Percentiles rank a stretch among this genome's conserved stretches.
phyloP scores from a whole-genome alignment of 2,113 vertebrate species.

The Coreoperca whiteheadi region DNA sequence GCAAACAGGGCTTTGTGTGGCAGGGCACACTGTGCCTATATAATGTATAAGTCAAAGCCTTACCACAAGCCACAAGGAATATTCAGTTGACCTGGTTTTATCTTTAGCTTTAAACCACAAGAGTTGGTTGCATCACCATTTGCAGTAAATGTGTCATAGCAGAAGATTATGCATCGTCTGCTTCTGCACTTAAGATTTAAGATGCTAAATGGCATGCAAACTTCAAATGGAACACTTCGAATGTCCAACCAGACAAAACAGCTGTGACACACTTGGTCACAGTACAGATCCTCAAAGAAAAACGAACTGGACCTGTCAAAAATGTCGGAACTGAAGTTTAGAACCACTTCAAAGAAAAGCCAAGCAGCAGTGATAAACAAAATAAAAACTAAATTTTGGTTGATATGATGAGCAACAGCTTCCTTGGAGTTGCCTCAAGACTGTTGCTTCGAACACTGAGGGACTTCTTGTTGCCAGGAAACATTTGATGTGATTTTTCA shows the following conservation, averaged over 20 bases:
- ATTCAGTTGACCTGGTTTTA: conserved; percentile 84
- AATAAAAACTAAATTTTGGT: not conserved
- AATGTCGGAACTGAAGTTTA: conserved; percentile 25
- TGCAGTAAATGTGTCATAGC: conserved; percentile 71
- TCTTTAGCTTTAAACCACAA: conserved; percentile 67
- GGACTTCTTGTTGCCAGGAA: conserved; percentile 64
- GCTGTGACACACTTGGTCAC: conserved; percentile 72
- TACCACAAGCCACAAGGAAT: conserved; percentile 71
- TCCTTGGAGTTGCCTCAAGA: conserved; percentile 57
- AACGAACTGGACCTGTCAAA: conserved; percentile 63
- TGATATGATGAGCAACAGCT: conserved; percentile 29
- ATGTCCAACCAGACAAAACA: conserved; percentile 80
- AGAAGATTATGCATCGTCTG: conserved; percentile 38
- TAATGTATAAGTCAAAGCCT: conserved; percentile 72
- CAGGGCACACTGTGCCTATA: conserved; percentile 58
- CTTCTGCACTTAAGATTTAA: conserved; percentile 34
- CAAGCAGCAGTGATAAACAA: conserved; percentile 37
- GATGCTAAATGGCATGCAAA: conserved; percentile 64
- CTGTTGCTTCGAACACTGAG: conserved; percentile 43
- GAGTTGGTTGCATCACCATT: conserved; percentile 60
- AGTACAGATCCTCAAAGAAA: conserved; percentile 65
- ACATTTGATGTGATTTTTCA: conserved; percentile 67
- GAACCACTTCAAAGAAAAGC: conserved; percentile 44
- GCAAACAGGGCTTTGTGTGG: conserved; percentile 44
- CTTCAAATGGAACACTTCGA: conserved; percentile 77